Conservation (phyloP, 2,888 invertebrate genomes). For the Dicyrtoma fusca region DNA sequence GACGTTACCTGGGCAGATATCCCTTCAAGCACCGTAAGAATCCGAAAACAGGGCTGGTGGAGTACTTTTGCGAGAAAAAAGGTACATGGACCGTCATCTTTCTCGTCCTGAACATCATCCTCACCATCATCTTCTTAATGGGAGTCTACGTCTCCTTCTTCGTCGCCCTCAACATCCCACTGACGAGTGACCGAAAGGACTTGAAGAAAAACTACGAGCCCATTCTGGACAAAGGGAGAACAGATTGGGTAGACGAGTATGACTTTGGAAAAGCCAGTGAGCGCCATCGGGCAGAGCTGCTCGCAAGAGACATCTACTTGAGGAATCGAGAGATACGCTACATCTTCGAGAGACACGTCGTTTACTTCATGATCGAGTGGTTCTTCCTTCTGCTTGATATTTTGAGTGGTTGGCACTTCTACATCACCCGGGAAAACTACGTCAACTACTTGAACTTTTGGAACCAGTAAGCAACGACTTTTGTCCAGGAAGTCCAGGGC, state of each 20-base stretch:
- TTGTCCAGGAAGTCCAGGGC: too few relatives aligned
- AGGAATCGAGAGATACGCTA: conserved; percentile 15
- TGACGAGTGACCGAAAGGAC: too few relatives aligned
- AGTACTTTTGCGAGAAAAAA: not conserved
- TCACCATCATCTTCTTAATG: not conserved
- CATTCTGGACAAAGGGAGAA: too few relatives aligned
- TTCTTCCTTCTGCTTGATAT: conserved; percentile 16
- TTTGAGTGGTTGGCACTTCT: conserved; percentile 28
- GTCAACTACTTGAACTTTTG: conserved; percentile 29
- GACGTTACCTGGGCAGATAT: not conserved
- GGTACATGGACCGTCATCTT: not conserved
- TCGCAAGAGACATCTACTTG: not conserved
- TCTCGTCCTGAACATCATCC: not conserved
- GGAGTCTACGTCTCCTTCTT: conserved; percentile 6
- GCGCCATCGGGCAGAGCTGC: too few relatives aligned
- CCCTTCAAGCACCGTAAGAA: not conserved
- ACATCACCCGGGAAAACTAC: not conserved
- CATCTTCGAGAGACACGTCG: conserved; percentile 19
- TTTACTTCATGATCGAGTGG: conserved; percentile 16
- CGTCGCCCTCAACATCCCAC: conserved; percentile 4
- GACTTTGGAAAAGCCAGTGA: not conserved
- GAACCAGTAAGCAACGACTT: too few relatives aligned
- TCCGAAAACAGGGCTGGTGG: not conserved
- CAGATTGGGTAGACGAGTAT: not conserved
- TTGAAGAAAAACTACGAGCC: too few relatives aligned